Evolutionary conservation across 2,888 invertebrate species (phyloP).

Genomic region (Agrilus mali): DNA sequence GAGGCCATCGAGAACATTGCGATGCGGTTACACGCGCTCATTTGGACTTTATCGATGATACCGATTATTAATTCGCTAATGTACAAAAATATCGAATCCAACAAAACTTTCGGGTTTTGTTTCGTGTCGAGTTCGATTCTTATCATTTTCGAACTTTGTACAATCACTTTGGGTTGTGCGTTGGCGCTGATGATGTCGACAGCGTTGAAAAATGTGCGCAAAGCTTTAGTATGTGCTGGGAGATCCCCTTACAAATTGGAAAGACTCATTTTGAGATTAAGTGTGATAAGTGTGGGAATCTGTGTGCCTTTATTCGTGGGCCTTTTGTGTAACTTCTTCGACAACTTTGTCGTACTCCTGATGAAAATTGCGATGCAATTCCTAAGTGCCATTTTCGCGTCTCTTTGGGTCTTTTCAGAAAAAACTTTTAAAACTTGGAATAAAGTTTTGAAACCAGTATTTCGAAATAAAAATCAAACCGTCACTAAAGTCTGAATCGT

Average conservation of each 20-base stretch:
- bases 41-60: conserved; percentile 80
- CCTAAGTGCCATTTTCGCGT: conserved; percentile 23
- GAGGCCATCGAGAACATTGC: conserved; percentile 81
- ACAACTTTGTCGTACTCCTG: conserved; percentile 20
- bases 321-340: conserved; percentile 44
- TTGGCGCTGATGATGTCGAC: conserved; percentile 63
- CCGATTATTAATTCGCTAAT: conserved; percentile 74
- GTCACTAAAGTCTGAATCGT: conserved; percentile 19
- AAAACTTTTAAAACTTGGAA: conserved; percentile 28
- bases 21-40: conserved; percentile 71
- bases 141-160: conserved; percentile 19
- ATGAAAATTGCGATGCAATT: conserved; percentile 22
- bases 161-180: conserved; percentile 47
- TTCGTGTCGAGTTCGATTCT: conserved; percentile 39
- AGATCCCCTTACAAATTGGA: conserved; percentile 48
- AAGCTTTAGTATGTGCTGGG: conserved; percentile 40
- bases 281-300: conserved; percentile 67
- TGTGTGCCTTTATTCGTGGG: conserved; percentile 58
- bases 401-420: conserved; percentile 28
- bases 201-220: conserved; percentile 62
- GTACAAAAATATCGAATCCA: conserved; percentile 63
- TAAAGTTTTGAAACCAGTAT: conserved; percentile 20
- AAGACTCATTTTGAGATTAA: conserved; percentile 60
- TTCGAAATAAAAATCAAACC: conserved; percentile 17
- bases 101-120: conserved; percentile 73